These are phyloP conservation scores for Tupaia tana DNA, from an alignment of 2,113 vertebrate genomes.

Conservation along the genomic window DNA sequence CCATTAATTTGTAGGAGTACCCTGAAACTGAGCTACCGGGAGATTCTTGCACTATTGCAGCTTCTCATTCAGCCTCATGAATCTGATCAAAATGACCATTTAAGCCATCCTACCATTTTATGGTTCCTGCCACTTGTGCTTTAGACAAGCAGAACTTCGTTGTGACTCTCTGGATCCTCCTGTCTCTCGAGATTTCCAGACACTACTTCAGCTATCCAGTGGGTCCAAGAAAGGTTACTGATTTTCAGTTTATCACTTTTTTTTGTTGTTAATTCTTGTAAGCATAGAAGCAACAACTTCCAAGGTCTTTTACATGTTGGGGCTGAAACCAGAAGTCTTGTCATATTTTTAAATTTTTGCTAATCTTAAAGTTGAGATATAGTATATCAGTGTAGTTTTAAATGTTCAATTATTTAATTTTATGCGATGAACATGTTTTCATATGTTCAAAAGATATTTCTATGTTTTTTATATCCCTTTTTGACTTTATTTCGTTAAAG, in stretches of 20 bases:
- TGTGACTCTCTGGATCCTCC: neutral
- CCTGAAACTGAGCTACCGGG: neutral
- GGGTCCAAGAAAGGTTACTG: neutral
- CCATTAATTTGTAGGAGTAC: neutral
- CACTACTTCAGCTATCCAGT: neutral
- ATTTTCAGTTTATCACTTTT: neutral
- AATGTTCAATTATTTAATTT: neutral
- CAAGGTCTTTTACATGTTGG: neutral
- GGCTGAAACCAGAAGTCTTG: neutral
- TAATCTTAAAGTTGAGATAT: neutral
- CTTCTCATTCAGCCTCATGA: neutral
- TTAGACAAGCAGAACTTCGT: neutral
- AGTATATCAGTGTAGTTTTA: neutral
- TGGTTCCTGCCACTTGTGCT: neutral
- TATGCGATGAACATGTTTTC: neutral
- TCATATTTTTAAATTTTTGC: neutral
- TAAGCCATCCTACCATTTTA: neutral
- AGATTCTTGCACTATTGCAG: neutral
- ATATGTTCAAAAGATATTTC: neutral
- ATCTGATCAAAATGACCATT: neutral
- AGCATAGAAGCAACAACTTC: neutral
- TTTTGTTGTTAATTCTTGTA: neutral
- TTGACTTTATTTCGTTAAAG: neutral
- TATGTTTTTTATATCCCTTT: neutral
- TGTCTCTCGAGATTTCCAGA: neutral